Evolutionary conservation across 2,888 invertebrate genomes (phyloP).

Genomic region (Diplolepis rosae): DNA sequence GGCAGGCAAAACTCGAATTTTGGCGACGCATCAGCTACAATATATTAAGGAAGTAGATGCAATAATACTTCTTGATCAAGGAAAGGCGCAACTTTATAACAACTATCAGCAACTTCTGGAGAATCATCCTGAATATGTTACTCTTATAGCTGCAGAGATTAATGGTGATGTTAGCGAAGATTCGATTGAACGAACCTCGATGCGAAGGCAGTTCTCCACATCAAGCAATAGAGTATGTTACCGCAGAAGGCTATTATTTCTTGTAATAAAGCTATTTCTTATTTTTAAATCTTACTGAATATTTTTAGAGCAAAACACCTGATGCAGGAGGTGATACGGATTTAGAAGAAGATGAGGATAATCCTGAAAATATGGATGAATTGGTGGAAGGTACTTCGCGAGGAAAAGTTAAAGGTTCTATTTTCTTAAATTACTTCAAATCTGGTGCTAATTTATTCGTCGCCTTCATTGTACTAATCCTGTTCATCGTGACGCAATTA

Average conservation of each 20-base stretch:
- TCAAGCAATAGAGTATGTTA: constrained; percentile 64
- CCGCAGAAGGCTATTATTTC: not conserved
- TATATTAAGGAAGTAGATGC: constrained; percentile 78
- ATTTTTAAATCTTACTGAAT: too few species aligned
- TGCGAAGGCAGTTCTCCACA: constrained; percentile 65
- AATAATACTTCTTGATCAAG: constrained; percentile 66
- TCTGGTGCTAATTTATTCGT: constrained; percentile 75
- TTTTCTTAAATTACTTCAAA: constrained; percentile 74
- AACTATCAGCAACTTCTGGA: constrained; percentile 63
- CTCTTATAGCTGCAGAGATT: constrained; percentile 59
- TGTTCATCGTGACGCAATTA: constrained; percentile 77
- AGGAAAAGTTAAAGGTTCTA: constrained; percentile 73
- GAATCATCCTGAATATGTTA: constrained; percentile 61
- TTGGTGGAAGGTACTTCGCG: constrained; percentile 72
- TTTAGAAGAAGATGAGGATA: constrained; percentile 60
- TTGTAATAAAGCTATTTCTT: not conserved
- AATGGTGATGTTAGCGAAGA: constrained; percentile 57
- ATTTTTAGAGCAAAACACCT: constrained; percentile 65
- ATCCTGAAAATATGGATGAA: constrained; percentile 57
- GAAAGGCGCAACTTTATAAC: constrained; percentile 57
- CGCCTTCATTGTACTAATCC: constrained; percentile 71
- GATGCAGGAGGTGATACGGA: constrained; percentile 55
- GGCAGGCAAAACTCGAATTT: constrained; percentile 81
- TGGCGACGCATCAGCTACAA: constrained; percentile 86
- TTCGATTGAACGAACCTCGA: constrained; percentile 50